Evolutionary conservation across 1,140 invertebrate genomes (phyloP).

Genomic region (Melanaphis sacchari): DNA sequence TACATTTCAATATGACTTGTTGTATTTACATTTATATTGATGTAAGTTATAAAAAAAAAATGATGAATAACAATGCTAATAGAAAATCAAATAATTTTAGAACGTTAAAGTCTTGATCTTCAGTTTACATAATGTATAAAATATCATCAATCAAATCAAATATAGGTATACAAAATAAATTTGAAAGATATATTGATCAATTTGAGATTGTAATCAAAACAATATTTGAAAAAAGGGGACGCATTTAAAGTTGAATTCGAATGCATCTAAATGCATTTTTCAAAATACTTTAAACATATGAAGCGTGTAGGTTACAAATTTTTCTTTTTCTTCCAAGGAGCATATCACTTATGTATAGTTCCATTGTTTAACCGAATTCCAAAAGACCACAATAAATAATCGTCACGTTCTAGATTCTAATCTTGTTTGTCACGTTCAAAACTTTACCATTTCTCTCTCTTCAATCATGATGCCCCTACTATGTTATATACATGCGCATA

Average conservation of each 20-base stretch:
- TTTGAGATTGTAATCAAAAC: not conserved
- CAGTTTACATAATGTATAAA: not conserved
- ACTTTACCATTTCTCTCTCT: not conserved
- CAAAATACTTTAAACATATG: not conserved
- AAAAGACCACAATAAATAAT: constrained; percentile 6
- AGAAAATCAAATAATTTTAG: not conserved
- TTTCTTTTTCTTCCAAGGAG: not conserved
- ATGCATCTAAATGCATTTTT: not conserved
- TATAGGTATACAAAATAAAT: not conserved
- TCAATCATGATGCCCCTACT: too few relatives aligned
- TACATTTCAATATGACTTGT: not conserved
- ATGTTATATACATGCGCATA: not conserved
- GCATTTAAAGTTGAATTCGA: not conserved
- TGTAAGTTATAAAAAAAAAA: not conserved
- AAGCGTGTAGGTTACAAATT: not conserved
- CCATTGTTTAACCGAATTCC: not conserved
- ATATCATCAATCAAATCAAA: not conserved
- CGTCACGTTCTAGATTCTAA: constrained; percentile 19
- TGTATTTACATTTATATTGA: not conserved
- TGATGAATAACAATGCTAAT: not conserved
- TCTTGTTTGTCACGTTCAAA: constrained; percentile 8
- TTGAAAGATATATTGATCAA: not conserved
- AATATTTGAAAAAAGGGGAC: not conserved
- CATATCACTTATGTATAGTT: not conserved
- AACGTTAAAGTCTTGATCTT: not conserved